Evolutionary conservation across 2,797 vertebrate species (phyloP), one percentile per base, ranked within the genome.

Genomic region (Prunella strophiata): DNA sequence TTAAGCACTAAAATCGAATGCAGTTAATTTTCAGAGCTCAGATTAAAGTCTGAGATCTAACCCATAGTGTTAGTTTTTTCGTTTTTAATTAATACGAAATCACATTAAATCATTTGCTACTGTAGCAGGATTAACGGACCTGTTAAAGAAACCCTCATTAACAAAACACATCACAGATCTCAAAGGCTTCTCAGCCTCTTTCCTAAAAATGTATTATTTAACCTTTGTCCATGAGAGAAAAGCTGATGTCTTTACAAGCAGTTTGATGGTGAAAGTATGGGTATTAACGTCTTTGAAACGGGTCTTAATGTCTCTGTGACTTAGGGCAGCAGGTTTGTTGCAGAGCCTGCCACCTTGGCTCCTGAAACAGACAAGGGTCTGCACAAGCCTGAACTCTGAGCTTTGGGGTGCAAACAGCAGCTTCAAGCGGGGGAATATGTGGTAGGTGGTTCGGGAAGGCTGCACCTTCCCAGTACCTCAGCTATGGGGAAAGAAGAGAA

Each of bases 361-460:
- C 42, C 59, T 42, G 59, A 9, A 32, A 34, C 34, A 40, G 16
- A 7, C 16, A 5, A 3, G 34, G 48, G 8, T n/a, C 42, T 34
- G 50, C 50, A 23, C 26, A 43, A 27, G 34, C 34, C 34, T 7
- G 16, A 47, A 4, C 16, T 11, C 48, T 3, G 67, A 45, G 10
- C n/a, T n/a, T n/a, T 20, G 42, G 58, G 51, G 25, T 40, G n/a
- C 5, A 20, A 55, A 16, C 2, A 48, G 42, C 0, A 5, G 50
- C 19, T 9, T 55, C 20, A 11, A 5, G 20, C n/a, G 30, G 54
- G 19, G 34, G 13, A 13, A 25, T 20, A 4, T 20, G 34, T 1
- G 25, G 29, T 1, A 30, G 51, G 59, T 0, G 0, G 29, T 2
- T 73, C 0, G 2, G 68, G 34, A 73, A 34, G 34, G 34, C 50